phyloP scores from a whole-genome alignment of 2,113 vertebrate genomes.

The Sardina pilchardus region DNA sequence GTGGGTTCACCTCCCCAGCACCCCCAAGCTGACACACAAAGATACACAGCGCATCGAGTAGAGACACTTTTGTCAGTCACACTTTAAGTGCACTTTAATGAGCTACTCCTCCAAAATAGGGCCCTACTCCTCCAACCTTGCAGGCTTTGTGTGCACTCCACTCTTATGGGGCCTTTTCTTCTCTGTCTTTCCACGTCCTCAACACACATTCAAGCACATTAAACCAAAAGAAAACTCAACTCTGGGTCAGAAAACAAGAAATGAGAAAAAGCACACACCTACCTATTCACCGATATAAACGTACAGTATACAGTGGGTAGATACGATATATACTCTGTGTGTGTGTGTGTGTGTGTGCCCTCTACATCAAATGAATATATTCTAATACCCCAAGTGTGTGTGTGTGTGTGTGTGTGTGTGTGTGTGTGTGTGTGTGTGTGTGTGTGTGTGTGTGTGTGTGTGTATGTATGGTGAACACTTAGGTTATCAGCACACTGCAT shows the following conservation, averaged over 20 bases:
- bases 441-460: background rate
- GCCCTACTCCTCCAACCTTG: background rate
- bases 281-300: no score
- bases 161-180: background rate
- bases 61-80: conserved; percentile 42
- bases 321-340: background rate
- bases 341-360: no score
- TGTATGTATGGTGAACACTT: background rate
- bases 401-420: background rate
- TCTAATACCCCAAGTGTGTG: background rate
- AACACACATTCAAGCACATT: conserved; percentile 2
- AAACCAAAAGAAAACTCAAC: background rate
- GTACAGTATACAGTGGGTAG: no score
- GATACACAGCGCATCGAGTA: conserved; percentile 30
- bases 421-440: background rate
- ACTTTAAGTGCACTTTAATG: conserved; percentile 47
- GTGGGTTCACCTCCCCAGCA: conserved; percentile 34
- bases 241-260: no score
- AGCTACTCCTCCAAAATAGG: background rate
- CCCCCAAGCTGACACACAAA: conserved; percentile 30
- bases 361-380: no score
- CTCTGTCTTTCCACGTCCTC: background rate
- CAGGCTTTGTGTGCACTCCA: conserved; percentile 13
- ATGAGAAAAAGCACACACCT: background rate
- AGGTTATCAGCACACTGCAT: no score